A percentile compares a stretch with the other conserved stretches of the same genome.
These are phyloP conservation scores for Philhelius pedissequus DNA, from an alignment of 2,888 invertebrate genomes.

Conservation along the genomic window DNA sequence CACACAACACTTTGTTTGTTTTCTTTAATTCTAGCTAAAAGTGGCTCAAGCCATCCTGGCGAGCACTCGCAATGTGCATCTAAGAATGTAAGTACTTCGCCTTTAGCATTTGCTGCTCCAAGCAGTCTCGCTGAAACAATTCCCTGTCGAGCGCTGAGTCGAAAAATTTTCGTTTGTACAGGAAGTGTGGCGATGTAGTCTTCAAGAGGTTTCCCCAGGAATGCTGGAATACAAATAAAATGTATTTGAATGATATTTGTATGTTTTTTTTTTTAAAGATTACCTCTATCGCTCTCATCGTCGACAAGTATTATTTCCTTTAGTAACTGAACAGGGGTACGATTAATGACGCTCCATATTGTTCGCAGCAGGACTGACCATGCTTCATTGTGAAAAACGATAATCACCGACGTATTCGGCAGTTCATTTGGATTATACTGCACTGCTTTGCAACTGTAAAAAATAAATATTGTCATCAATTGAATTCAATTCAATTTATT, in stretches of 20 bases:
- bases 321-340: constrained; percentile 89
- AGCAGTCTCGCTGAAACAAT: constrained; percentile 89
- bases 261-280: constrained; percentile 46
- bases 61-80: constrained; percentile 99
- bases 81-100: constrained; percentile 92
- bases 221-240: constrained; percentile 79
- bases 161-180: constrained; percentile 83
- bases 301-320: constrained; percentile 93
- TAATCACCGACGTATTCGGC: constrained; percentile 93
- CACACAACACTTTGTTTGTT: constrained; percentile 76
- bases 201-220: constrained; percentile 83
- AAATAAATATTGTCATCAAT: neutral
- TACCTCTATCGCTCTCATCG: constrained; percentile 92
- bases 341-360: constrained; percentile 94
- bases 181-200: constrained; percentile 83
- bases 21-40: constrained; percentile 81
- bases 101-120: constrained; percentile 86
- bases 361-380: constrained; percentile 98
- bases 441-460: constrained; percentile 81
- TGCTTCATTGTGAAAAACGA: constrained; percentile 99
- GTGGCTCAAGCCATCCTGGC: constrained; percentile 88
- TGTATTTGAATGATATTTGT: neutral
- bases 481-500: too few relatives aligned
- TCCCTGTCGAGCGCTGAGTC: constrained; percentile 85
- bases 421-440: constrained; percentile 82